Conservation (phyloP, 1,140 invertebrate species). For the Idris sp. region DNA sequence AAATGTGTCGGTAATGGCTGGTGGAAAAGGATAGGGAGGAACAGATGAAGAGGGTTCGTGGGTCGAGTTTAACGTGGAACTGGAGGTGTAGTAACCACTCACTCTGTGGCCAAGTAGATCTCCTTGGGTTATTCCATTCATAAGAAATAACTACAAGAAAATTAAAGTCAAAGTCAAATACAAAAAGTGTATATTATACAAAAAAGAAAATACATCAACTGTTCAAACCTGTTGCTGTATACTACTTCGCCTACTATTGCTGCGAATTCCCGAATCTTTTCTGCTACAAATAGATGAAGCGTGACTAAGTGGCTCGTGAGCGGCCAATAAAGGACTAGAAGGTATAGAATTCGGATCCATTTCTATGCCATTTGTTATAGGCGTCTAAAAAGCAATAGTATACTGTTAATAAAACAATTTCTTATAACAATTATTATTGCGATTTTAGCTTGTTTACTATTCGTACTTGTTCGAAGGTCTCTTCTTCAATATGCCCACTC, state of each 20-base stretch:
- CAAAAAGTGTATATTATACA: too few relatives aligned
- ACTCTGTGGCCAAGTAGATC: constrained; percentile 88
- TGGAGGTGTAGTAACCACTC: constrained; percentile 92
- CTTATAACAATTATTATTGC: too few relatives aligned
- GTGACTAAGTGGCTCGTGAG: constrained; percentile 84
- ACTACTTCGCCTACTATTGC: constrained; percentile 89
- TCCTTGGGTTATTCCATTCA: constrained; percentile 85
- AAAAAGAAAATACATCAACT: too few relatives aligned
- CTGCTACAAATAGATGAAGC: constrained; percentile 87
- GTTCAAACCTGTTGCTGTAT: constrained; percentile 91
- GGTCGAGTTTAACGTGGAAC: constrained; percentile 81
- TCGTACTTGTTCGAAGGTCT: constrained; percentile 33
- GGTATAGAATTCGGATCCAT: constrained; percentile 76
- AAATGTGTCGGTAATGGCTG: constrained; percentile 79
- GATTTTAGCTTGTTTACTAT: too few relatives aligned
- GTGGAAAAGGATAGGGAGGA: constrained; percentile 75
- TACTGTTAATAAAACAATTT: constrained; percentile 11
- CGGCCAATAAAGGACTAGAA: constrained; percentile 74
- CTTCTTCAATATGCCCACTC: constrained; percentile 12
- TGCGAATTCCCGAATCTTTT: constrained; percentile 92
- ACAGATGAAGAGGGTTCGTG: constrained; percentile 73
- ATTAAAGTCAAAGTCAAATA: too few relatives aligned
- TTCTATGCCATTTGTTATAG: constrained; percentile 70
- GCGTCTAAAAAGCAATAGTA: constrained; percentile 51
- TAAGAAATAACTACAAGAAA: constrained; percentile 73